phyloP scores from a whole-genome alignment of 30 jellyfish, hydroid and myxozoan genomes.

The Hydractinia symbiolongicarpus region DNA sequence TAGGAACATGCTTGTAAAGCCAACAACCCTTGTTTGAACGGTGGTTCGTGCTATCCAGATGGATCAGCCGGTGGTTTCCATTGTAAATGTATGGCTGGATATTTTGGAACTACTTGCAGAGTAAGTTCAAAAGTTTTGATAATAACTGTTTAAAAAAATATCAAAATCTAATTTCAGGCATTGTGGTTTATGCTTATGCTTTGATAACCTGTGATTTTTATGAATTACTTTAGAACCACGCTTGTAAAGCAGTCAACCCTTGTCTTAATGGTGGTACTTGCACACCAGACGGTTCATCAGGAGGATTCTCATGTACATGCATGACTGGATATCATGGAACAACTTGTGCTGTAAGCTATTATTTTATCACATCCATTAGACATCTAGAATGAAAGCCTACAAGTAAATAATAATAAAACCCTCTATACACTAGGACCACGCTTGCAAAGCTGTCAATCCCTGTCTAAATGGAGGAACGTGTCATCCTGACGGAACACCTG shows the following conservation, averaged over 20 bases:
- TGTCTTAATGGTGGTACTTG: conserved; percentile 17
- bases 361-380: no score
- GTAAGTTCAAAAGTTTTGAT: not conserved
- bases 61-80: conserved; percentile 18
- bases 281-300: conserved; percentile 21
- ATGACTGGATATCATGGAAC: conserved; percentile 52
- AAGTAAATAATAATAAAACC: not conserved
- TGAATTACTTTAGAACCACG: not conserved
- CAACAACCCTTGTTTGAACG: conserved; percentile 14
- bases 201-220: no score
- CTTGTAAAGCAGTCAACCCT: conserved; percentile 5
- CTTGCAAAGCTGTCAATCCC: conserved; percentile 15
- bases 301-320: conserved; percentile 46
- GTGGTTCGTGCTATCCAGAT: conserved; percentile 10
- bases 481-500: conserved; percentile 16
- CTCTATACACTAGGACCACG: not conserved
- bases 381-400: not conserved
- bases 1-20: conserved; percentile 19
- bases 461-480: conserved; percentile 15
- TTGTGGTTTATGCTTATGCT: not conserved
- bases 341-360: conserved; percentile 41
- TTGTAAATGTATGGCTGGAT: conserved; percentile 68
- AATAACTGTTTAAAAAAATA: no score
- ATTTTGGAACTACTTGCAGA: conserved; percentile 55
- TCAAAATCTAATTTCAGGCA: not conserved